A percentile compares a stretch with the other conserved stretches of the same genome.
phyloP scores from a whole-genome alignment of 2,113 vertebrate genomes.

The Gavialis gangeticus region DNA sequence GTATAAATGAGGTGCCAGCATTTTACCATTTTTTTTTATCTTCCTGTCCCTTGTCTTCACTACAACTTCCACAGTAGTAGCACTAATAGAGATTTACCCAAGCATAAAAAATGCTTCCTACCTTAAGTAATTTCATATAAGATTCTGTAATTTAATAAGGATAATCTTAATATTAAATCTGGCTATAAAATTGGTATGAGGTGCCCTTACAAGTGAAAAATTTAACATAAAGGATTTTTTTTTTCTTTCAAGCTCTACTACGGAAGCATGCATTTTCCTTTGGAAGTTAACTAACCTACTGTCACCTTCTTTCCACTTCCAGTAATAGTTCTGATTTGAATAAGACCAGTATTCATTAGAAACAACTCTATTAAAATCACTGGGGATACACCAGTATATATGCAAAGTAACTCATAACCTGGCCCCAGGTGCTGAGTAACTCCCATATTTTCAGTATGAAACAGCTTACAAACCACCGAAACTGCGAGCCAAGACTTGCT shows the following conservation, averaged over 20 bases:
- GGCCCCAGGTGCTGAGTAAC: slow-evolving; percentile 56
- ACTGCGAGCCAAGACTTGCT: slow-evolving; percentile 78
- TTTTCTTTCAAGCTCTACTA: not conserved
- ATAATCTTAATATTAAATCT: not conserved
- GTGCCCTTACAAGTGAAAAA: not conserved
- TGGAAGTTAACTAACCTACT: not conserved
- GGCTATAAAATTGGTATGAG: not conserved
- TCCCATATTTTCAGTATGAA: slow-evolving; percentile 73
- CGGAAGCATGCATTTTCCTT: not conserved
- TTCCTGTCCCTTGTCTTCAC: not conserved
- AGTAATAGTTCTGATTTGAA: not conserved
- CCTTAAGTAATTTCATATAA: not conserved
- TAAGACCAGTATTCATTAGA: not conserved
- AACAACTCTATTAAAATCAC: slow-evolving; percentile 30
- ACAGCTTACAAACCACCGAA: slow-evolving; percentile 76
- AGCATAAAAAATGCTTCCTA: not conserved
- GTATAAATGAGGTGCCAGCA: not conserved
- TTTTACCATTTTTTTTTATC: not conserved
- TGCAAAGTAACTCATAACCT: slow-evolving; percentile 39
- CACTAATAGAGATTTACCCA: not conserved
- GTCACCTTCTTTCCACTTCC: too few relatives aligned
- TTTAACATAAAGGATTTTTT: not conserved
- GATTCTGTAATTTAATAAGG: not conserved
- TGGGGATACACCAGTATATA: not conserved
- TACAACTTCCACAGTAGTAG: not conserved